These are phyloP conservation scores for Rhagologus leucostigma DNA, from an alignment of 2,113 vertebrate genomes.

Conservation along the genomic window DNA sequence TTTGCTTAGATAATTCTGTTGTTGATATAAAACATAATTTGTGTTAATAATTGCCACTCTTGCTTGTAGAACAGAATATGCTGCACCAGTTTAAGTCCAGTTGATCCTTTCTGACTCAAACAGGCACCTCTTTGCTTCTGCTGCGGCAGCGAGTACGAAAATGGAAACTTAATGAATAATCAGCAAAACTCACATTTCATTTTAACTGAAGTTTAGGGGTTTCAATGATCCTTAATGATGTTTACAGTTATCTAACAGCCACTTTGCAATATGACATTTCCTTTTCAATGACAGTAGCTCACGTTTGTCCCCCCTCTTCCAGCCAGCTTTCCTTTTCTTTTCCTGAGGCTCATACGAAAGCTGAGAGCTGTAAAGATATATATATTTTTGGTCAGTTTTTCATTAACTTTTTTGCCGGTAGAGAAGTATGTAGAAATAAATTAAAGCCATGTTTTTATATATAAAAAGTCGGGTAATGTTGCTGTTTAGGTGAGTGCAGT, in stretches of 20 bases:
- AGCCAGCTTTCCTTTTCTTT: conserved; percentile 52
- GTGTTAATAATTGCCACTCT: background rate
- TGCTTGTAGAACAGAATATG: background rate
- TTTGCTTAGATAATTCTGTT: background rate
- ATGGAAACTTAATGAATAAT: conserved; percentile 18
- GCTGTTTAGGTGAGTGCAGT: conserved; percentile 74
- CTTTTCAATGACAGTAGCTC: conserved; percentile 41
- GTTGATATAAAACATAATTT: background rate
- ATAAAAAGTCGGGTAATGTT: conserved; percentile 74
- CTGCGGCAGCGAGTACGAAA: background rate
- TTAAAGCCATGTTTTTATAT: conserved; percentile 82
- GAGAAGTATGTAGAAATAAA: conserved; percentile 77
- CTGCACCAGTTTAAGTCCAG: background rate
- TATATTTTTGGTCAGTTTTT: conserved; percentile 78
- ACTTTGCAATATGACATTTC: conserved; percentile 73
- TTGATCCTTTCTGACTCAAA: background rate
- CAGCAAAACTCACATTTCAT: conserved; percentile 52
- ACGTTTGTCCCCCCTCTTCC: conserved; percentile 6
- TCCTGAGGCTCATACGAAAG: conserved; percentile 63
- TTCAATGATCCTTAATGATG: conserved; percentile 70
- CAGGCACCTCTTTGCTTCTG: background rate
- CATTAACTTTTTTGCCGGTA: conserved; percentile 75
- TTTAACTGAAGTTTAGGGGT: conserved; percentile 26
- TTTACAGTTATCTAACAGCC: conserved; percentile 79
- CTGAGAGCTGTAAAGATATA: conserved; percentile 77